Percentiles rank a stretch among this genome's conserved stretches.
phyloP scores from a whole-genome alignment of 1,140 invertebrate genomes.

The Euschistus heros region DNA sequence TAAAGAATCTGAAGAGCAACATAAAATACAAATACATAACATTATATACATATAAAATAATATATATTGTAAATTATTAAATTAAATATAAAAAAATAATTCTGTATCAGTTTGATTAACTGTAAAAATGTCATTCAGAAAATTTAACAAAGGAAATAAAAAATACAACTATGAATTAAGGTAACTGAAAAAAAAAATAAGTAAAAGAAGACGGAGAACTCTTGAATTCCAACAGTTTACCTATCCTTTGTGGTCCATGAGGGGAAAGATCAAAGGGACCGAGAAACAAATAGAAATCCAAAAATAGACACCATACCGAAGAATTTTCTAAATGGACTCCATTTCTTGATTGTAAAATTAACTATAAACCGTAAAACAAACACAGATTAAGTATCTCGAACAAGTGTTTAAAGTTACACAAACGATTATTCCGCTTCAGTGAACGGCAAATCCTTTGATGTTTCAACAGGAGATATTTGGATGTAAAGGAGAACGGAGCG shows the following conservation, averaged over 20 bases:
- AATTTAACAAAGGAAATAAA: too few species aligned
- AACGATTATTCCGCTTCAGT: slow-evolving; percentile 13
- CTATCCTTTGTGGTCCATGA: slow-evolving; percentile 10
- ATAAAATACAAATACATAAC: too few species aligned
- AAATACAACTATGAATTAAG: too few species aligned
- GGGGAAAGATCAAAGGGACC: slow-evolving; percentile 10
- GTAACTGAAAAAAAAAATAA: too few species aligned
- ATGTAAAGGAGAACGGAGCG: not conserved
- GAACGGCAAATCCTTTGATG: slow-evolving; percentile 15
- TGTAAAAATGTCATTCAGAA: too few species aligned
- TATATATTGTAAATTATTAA: too few species aligned
- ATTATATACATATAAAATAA: too few species aligned
- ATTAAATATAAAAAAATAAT: too few species aligned
- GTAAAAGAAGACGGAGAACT: too few species aligned
- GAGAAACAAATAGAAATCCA: slow-evolving; percentile 13
- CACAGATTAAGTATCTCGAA: not conserved
- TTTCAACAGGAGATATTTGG: slow-evolving; percentile 2
- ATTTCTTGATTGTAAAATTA: not conserved
- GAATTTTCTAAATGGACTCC: not conserved
- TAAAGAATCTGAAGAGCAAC: too few species aligned
- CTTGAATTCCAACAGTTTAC: not conserved
- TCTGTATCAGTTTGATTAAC: too few species aligned
- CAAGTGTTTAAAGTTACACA: not conserved
- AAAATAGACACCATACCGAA: slow-evolving; percentile 6
- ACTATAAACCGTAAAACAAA: not conserved